Conservation (phyloP, 1,140 invertebrate species). For the Nymphalis io region DNA sequence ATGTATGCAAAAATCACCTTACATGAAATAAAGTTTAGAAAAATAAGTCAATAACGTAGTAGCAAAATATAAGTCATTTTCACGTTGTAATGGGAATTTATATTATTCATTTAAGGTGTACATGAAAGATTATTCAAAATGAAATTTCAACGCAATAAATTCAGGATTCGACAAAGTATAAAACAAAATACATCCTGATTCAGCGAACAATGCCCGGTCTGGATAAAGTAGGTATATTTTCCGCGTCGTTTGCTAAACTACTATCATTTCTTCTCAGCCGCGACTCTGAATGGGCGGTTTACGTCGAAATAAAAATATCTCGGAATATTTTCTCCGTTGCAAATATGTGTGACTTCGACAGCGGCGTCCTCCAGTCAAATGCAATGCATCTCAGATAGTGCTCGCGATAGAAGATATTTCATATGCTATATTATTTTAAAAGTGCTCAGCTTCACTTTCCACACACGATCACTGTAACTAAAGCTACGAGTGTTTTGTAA, state of each 20-base stretch:
- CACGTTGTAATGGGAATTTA: too few species aligned
- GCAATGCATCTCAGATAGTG: neutral
- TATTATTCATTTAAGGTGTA: too few species aligned
- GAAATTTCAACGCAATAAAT: neutral
- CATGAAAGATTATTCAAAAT: too few species aligned
- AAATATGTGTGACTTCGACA: neutral
- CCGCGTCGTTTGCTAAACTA: constrained; percentile 15
- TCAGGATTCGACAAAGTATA: neutral
- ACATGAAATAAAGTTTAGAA: too few species aligned
- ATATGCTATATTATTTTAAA: neutral
- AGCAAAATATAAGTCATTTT: too few species aligned
- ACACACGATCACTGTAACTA: neutral
- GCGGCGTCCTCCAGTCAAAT: constrained; percentile 3
- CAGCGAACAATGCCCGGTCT: constrained; percentile 3
- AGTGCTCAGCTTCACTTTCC: neutral
- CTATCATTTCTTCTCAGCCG: constrained; percentile 25
- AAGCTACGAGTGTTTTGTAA: too few species aligned
- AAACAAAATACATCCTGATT: neutral
- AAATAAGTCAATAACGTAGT: too few species aligned
- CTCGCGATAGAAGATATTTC: neutral
- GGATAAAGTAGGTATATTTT: constrained; percentile 22
- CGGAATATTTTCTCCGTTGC: neutral
- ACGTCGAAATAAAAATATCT: constrained; percentile 13
- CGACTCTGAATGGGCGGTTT: constrained; percentile 12
- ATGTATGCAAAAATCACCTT: too few species aligned